Percentiles rank a stretch among this genome's conserved stretches.
Conservation (phyloP, 2,113 vertebrate species). For the Odontophorus gujanensis region DNA sequence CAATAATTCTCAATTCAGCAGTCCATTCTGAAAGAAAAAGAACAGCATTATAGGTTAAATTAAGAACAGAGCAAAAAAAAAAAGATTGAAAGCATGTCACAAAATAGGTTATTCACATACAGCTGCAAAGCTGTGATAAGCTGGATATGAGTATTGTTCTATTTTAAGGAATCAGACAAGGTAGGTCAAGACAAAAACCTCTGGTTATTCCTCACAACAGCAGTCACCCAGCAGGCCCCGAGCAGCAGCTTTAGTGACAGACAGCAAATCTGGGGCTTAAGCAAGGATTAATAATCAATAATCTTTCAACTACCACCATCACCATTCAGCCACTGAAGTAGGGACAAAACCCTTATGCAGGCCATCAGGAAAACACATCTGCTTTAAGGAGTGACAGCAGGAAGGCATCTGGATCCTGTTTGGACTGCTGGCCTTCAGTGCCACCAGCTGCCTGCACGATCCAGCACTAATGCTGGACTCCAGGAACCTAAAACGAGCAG, state of each 20-base stretch:
- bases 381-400: conserved; percentile 33
- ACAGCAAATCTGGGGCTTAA: neutral
- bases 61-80: neutral
- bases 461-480: neutral
- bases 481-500: neutral
- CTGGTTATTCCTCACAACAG: neutral
- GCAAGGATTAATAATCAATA: neutral
- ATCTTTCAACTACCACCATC: neutral
- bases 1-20: conserved; percentile 85
- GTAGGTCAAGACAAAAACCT: conserved; percentile 57
- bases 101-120: conserved; percentile 67
- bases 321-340: neutral
- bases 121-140: neutral
- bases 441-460: neutral
- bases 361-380: neutral
- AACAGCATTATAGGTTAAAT: conserved; percentile 64
- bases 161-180: conserved; percentile 60
- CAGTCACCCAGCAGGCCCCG: neutral
- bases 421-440: neutral
- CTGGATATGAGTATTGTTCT: neutral
- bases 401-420: conserved; percentile 19
- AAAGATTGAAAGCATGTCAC: conserved; percentile 45
- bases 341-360: neutral
- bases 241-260: neutral
- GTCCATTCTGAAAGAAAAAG: conserved; percentile 80